Percentiles rank a stretch among this genome's conserved stretches.
Conservation (phyloP, 2,797 vertebrate genomes). For the Lithobates sylvaticus region DNA sequence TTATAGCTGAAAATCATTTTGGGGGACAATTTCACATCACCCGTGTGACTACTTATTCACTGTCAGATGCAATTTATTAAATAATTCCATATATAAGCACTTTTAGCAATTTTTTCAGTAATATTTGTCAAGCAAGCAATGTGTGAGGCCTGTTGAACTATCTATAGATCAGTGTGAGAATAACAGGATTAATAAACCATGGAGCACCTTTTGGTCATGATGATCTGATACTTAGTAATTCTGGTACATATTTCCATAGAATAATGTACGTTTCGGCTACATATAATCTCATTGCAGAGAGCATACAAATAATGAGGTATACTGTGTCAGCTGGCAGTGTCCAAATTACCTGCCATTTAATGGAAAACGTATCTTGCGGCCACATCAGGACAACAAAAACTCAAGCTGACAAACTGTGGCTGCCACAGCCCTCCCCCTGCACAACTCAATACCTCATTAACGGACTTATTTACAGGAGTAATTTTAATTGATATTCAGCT, state of each 20-base stretch:
- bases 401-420: conserved; percentile 18
- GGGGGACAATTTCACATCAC: too few relatives aligned
- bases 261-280: not conserved
- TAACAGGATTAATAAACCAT: too few relatives aligned
- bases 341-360: not conserved
- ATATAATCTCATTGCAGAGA: not conserved
- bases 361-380: not conserved
- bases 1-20: too few relatives aligned
- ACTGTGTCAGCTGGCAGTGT: not conserved
- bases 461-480: conserved; percentile 44
- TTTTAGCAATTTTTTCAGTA: too few relatives aligned
- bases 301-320: not conserved
- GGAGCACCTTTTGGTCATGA: too few relatives aligned
- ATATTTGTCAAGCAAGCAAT: too few relatives aligned
- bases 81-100: too few relatives aligned
- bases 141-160: too few relatives aligned
- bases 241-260: not conserved
- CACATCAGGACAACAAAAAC: conserved; percentile 35
- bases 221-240: too few relatives aligned
- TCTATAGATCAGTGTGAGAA: too few relatives aligned
- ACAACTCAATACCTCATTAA: conserved; percentile 58
- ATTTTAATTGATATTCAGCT: conserved; percentile 59
- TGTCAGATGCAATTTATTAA: too few relatives aligned
- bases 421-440: conserved; percentile 32
- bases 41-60: too few relatives aligned